Evolutionary conservation across 2,888 invertebrate species (phyloP).

Genomic region (Melolontha melolontha): DNA sequence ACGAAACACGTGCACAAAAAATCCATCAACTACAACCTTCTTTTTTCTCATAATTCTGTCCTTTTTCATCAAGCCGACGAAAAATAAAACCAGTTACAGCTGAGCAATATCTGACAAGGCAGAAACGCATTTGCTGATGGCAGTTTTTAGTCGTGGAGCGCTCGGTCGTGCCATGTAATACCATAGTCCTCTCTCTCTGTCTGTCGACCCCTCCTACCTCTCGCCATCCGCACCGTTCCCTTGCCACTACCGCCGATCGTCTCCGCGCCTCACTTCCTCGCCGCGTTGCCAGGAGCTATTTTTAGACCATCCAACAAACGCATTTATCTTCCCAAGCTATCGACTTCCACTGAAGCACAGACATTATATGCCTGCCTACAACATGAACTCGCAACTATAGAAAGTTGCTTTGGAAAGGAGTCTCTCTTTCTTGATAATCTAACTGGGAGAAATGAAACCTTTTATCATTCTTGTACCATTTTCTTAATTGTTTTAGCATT

Average conservation of each 20-base stretch:
- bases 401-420: no score
- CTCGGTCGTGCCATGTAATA: constrained; percentile 9
- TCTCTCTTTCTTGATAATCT: no score
- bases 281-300: constrained; percentile 11
- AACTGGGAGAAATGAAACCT: no score
- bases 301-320: constrained; percentile 34
- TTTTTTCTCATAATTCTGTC: constrained; percentile 12
- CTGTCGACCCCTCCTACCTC: constrained; percentile 1
- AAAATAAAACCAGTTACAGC: constrained; percentile 25
- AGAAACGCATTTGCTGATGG: constrained; percentile 29
- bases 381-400: constrained; percentile 18
- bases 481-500: no score
- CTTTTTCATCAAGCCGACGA: constrained; percentile 3
- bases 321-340: constrained; percentile 39
- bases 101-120: constrained; percentile 28
- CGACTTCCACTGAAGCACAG: constrained; percentile 37
- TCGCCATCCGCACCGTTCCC: background rate
- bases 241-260: background rate
- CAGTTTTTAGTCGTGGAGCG: constrained; percentile 27
- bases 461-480: no score
- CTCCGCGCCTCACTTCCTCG: background rate
- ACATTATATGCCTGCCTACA: constrained; percentile 10
- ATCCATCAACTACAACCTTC: constrained; percentile 15
- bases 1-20: constrained; percentile 2
- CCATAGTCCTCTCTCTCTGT: background rate